Evolutionary conservation across 1,140 invertebrate genomes (phyloP).

Genomic region (Hyles euphorbiae): DNA sequence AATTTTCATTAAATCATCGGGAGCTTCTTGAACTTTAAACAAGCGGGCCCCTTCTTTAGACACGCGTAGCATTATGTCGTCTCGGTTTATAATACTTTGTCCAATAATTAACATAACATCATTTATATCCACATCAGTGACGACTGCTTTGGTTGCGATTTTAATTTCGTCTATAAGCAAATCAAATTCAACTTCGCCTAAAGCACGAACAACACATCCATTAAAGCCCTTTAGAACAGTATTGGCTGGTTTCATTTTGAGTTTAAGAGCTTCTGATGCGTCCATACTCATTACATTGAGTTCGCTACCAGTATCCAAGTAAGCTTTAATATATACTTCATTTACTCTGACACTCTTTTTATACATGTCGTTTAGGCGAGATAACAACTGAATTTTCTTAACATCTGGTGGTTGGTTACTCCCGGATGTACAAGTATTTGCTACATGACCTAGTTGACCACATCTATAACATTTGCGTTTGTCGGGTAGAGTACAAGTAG

Average conservation of each 20-base stretch:
- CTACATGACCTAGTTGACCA: conserved; percentile 3
- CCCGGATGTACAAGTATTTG: background rate
- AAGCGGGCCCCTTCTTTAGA: no score
- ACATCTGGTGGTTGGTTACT: background rate
- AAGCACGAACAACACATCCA: background rate
- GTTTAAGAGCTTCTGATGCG: background rate
- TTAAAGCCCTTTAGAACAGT: background rate
- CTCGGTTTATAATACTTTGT: background rate
- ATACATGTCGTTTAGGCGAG: conserved; percentile 12
- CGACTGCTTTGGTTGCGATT: background rate
- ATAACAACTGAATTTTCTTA: background rate
- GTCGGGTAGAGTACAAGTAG: background rate
- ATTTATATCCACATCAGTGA: background rate
- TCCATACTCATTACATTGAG: conserved; percentile 15
- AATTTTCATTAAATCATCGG: no score
- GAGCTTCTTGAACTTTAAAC: no score
- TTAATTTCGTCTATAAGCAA: background rate
- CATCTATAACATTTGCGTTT: conserved; percentile 8
- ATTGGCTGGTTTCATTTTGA: background rate
- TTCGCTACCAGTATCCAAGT: conserved; percentile 27
- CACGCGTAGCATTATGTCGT: no score
- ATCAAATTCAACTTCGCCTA: background rate
- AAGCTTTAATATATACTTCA: conserved; percentile 10
- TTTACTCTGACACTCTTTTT: conserved; percentile 21
- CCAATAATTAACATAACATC: background rate